Evolutionary conservation across 2,797 vertebrate genomes (phyloP).

Genomic region (Nyctibius grandis): DNA sequence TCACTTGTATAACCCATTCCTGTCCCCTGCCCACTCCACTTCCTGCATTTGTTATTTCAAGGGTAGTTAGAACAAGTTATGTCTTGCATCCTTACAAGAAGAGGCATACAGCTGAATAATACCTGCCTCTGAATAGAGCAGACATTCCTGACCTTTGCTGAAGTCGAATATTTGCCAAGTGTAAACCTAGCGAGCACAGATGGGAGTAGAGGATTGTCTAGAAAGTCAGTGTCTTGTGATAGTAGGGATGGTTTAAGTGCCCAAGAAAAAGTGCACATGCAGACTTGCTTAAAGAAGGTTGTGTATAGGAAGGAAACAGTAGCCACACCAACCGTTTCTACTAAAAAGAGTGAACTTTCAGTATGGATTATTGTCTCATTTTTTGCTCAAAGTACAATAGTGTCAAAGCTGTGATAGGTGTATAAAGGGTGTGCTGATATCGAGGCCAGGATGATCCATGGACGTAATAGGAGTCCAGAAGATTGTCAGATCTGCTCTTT

Average conservation of each 20-base stretch:
- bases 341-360: not conserved
- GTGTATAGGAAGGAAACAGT: not conserved
- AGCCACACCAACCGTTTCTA: not conserved
- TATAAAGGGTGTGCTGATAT: not conserved
- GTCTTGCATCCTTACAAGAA: not conserved
- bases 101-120: not conserved
- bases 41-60: not conserved
- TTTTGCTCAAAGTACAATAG: not conserved
- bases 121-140: not conserved
- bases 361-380: not conserved
- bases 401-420: not conserved
- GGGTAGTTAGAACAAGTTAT: not conserved
- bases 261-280: rapidly evolving
- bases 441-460: not conserved
- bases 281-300: not conserved
- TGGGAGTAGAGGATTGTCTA: not conserved
- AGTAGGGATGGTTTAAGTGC: not conserved
- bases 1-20: not conserved
- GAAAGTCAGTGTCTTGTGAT: not conserved
- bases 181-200: not conserved
- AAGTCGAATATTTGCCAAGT: not conserved
- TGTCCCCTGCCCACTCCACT: not conserved
- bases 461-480: not conserved
- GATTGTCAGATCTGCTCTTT: not conserved
- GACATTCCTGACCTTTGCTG: not conserved